Conservation (phyloP, 2,113 vertebrate species). For the Myanophis thanlyinensis region DNA sequence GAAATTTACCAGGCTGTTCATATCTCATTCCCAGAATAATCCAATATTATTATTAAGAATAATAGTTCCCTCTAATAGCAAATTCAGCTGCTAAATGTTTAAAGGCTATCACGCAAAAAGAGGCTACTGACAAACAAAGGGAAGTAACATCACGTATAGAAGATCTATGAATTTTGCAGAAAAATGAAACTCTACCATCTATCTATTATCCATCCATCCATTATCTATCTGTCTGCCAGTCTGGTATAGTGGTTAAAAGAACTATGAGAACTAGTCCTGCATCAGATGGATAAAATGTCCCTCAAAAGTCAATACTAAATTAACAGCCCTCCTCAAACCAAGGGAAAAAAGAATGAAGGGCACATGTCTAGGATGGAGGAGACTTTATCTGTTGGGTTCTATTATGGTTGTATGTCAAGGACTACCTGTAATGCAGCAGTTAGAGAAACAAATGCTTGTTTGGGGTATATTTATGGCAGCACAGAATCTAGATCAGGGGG, state of each 20-base stretch:
- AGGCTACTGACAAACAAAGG: neutral
- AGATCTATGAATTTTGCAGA: neutral
- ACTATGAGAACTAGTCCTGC: neutral
- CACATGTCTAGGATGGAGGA: neutral
- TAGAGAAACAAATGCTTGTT: neutral
- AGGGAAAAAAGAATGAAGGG: neutral
- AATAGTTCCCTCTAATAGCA: neutral
- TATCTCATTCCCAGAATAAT: slow-evolving; percentile 1
- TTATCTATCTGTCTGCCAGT: neutral
- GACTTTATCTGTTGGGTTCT: neutral
- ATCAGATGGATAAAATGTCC: neutral
- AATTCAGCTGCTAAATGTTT: neutral
- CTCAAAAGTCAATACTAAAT: neutral
- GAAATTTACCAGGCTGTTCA: slow-evolving; percentile 27
- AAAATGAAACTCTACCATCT: neutral
- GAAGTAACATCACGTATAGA: neutral
- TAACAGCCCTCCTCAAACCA: neutral
- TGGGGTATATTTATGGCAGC: neutral
- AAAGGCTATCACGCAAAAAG: neutral
- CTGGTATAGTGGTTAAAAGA: neutral
- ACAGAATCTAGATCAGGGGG: neutral
- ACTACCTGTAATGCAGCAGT: neutral
- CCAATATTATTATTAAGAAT: neutral
- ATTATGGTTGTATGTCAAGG: neutral
- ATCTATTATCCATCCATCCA: neutral